phyloP scores from a whole-genome alignment of 37 sponge, comb jelly and placozoan species.

The Oscarella lobularis region DNA sequence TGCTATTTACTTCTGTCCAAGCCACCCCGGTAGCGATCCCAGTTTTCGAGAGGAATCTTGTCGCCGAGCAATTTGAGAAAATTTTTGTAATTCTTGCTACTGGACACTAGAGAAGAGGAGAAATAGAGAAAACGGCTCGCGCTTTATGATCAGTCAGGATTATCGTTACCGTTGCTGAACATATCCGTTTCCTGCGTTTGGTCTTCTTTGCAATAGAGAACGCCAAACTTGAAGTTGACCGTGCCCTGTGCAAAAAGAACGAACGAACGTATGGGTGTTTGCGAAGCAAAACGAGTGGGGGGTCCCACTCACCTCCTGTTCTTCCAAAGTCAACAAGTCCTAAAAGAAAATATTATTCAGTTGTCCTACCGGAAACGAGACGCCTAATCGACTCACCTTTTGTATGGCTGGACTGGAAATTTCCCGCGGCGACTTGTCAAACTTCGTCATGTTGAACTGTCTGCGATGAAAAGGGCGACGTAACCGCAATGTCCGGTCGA shows the following conservation, averaged over 20 bases:
- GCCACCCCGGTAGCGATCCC: conserved; percentile 56
- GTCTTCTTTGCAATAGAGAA: conserved; percentile 66
- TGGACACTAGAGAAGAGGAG: conserved; percentile 5
- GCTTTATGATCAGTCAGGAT: neutral
- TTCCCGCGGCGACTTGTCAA: conserved; percentile 29
- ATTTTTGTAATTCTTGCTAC: conserved; percentile 11
- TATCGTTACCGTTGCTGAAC: conserved; percentile 66
- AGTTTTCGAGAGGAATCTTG: conserved; percentile 34
- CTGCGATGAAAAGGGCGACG: too few species aligned
- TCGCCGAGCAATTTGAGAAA: conserved; percentile 42
- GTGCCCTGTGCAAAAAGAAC: conserved; percentile 39
- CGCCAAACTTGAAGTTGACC: conserved; percentile 88
- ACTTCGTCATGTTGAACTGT: conserved; percentile 28
- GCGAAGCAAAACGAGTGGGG: neutral
- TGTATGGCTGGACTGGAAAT: conserved; percentile 23
- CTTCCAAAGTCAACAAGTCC: conserved; percentile 66
- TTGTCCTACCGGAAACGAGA: neutral
- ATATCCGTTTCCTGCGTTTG: conserved; percentile 67
- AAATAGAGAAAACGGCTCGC: neutral
- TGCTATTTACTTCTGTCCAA: conserved; percentile 45
- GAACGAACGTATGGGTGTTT: neutral
- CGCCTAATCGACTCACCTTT: conserved; percentile 7
- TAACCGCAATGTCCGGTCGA: neutral
- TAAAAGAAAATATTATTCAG: neutral
- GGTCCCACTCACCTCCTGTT: conserved; percentile 56